These are phyloP conservation scores for Micromys minutus DNA, from an alignment of 2,113 vertebrate genomes.

Conservation along the genomic window DNA sequence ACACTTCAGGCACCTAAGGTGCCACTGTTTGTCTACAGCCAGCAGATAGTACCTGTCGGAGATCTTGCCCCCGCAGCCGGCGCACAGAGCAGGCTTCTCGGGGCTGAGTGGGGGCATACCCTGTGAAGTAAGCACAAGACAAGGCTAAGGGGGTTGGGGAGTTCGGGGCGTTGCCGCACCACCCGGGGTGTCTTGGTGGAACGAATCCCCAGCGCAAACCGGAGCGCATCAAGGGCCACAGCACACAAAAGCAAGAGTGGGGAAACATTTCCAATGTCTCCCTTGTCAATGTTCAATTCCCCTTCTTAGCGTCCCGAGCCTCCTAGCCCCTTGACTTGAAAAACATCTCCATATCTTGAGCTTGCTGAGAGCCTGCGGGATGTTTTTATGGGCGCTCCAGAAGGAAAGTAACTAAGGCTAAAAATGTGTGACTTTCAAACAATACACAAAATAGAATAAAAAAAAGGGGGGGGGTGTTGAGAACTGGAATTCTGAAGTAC, in stretches of 20 bases:
- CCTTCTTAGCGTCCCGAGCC: not conserved
- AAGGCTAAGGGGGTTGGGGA: not conserved
- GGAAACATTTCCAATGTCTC: no score
- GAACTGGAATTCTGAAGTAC: not conserved
- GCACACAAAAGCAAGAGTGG: not conserved
- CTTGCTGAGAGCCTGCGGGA: not conserved
- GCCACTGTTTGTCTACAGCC: constrained; percentile 99
- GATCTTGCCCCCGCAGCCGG: constrained; percentile 98
- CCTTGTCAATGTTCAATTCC: not conserved
- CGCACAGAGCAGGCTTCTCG: constrained; percentile 98
- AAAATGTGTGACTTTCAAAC: not conserved
- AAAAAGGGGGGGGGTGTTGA: not conserved
- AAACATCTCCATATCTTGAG: fast-evolving
- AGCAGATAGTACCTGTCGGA: constrained; percentile 99
- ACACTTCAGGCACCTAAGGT: constrained; percentile 98
- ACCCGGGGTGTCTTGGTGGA: not conserved
- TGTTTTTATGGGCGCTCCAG: not conserved
- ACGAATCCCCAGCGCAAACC: fast-evolving
- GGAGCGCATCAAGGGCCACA: fast-evolving
- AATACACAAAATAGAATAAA: not conserved
- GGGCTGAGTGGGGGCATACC: constrained; percentile 96
- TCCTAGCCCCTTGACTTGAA: not conserved
- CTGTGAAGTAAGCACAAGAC: constrained; percentile 84
- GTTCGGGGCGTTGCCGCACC: not conserved
- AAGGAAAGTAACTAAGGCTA: not conserved